A percentile compares a stretch with the other conserved stretches of the same genome.
Conservation (phyloP, 2,113 vertebrate species). For the Microcebus jonahi region DNA sequence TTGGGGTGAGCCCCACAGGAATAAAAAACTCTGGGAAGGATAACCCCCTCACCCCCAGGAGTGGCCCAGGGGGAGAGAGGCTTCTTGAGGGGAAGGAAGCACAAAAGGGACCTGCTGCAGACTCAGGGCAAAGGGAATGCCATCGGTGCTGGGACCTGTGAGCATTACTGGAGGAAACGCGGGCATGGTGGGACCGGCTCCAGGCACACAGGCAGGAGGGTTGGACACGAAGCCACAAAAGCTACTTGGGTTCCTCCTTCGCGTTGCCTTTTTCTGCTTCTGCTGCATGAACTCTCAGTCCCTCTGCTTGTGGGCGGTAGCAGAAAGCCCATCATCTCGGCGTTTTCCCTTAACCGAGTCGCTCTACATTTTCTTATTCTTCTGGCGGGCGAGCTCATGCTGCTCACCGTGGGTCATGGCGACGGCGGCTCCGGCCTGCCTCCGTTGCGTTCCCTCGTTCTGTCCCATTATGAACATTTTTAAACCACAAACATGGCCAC, state of each 20-base stretch:
- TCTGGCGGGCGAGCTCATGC: slow-evolving; percentile 92
- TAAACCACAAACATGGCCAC: background rate
- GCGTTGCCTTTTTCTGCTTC: slow-evolving; percentile 94
- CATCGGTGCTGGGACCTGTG: slow-evolving; percentile 73
- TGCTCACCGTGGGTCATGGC: slow-evolving; percentile 88
- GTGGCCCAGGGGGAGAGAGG: slow-evolving; percentile 70
- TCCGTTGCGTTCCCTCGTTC: no score
- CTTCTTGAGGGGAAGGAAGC: slow-evolving; percentile 73
- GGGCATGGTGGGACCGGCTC: slow-evolving; percentile 80
- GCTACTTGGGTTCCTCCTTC: slow-evolving; percentile 87
- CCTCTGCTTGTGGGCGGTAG: slow-evolving; percentile 93
- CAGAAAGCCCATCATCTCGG: slow-evolving; percentile 91
- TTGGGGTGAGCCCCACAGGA: slow-evolving; percentile 79
- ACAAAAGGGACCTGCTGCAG: slow-evolving; percentile 75
- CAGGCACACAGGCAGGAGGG: slow-evolving; percentile 80
- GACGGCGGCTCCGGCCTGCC: no score
- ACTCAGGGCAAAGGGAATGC: slow-evolving; percentile 79
- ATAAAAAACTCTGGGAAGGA: slow-evolving; percentile 83
- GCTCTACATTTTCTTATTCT: slow-evolving; percentile 91
- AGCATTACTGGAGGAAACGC: slow-evolving; percentile 79
- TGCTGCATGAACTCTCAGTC: slow-evolving; percentile 96
- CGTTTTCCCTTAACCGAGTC: slow-evolving; percentile 90
- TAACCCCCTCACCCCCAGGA: slow-evolving; percentile 77
- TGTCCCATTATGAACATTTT: background rate
- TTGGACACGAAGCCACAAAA: slow-evolving; percentile 74